phyloP scores from a whole-genome alignment of 2,888 invertebrate species.

The Formica aserva region DNA sequence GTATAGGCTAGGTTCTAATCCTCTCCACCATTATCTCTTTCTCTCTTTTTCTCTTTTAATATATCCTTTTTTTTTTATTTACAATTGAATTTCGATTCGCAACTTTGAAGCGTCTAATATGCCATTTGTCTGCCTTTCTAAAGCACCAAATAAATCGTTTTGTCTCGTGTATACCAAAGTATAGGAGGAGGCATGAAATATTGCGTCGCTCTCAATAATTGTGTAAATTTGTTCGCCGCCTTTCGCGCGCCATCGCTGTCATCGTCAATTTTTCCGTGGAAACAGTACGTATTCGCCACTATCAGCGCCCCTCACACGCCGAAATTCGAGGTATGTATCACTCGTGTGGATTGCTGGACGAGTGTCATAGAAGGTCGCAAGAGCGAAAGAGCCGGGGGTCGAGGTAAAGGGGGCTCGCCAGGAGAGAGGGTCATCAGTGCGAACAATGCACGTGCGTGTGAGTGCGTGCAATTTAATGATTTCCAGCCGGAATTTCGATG shows the following conservation, averaged over 20 bases:
- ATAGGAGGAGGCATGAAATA: constrained; percentile 5
- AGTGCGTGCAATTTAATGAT: constrained; percentile 85
- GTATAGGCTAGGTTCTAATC: not conserved
- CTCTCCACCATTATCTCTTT: not conserved
- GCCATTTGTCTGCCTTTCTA: not conserved
- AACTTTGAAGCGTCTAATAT: not conserved
- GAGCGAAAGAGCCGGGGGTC: constrained; percentile 54
- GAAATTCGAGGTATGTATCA: constrained; percentile 75
- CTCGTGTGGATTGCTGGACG: constrained; percentile 60
- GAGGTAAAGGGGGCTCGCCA: constrained; percentile 47
- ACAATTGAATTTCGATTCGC: not conserved
- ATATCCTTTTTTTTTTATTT: not conserved
- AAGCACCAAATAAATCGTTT: not conserved
- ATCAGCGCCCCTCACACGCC: constrained; percentile 47
- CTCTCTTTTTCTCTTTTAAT: not conserved
- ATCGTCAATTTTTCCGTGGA: constrained; percentile 66
- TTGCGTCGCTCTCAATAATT: constrained; percentile 24
- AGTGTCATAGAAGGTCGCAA: constrained; percentile 56
- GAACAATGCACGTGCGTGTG: constrained; percentile 76
- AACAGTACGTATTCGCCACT: constrained; percentile 60
- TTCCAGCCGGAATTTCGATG: constrained; percentile 85
- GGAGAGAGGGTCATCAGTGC: constrained; percentile 64
- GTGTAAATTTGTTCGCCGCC: constrained; percentile 41
- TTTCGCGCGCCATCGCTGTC: constrained; percentile 56
- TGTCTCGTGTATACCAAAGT: not conserved